Base-by-base conservation (phyloP, 37 sponge, comb jelly and placozoan species). In the Petrosia ficiformis region DNA sequence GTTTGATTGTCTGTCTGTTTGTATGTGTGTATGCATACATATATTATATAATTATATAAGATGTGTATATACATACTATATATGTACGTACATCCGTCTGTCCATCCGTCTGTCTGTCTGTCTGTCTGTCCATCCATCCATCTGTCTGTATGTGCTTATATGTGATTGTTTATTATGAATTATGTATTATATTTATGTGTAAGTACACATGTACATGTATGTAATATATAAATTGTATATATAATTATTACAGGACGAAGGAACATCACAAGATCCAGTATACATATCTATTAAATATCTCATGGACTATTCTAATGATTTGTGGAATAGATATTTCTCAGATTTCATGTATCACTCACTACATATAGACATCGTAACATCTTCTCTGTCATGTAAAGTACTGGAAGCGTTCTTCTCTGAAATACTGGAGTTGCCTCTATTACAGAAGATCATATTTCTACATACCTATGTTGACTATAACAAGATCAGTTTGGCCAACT, bases 261-360 rank as follows among this genome's bases (percentile, higher is more conserved):
- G 14, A 48, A 8, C 14, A 48, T 48, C 54, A 48, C 8, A 48
- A 14, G 14, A 48, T 8, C 54, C 54, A 48, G 54, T 48, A 8
- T 48, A 19, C 54, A 48, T 14, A 19, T 8, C 54, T 14, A 8
- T 48, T 8, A 19, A 8, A 48, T 48, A 19, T 19, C 14, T 48
- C 54, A 48, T 19, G 14, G 54, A 8, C 14, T 8, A 48, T 8
- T 48, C 54, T 58, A 36, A 59, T 4, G 76, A 70, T 5, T 36
- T 90, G 16, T 86, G 87, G 91, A 36, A 73, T 14, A 26, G 41
- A 4, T 90, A 90, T 66, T 90, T 82, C 40, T 52, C 39, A 19
- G 91, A 90, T 64, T 90, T 90, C 67, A 63, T 86, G 60, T 22
- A 59, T 26, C 56, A 80, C 59, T 68, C 65, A 48, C 73, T 90